Percentiles rank a stretch among this genome's conserved stretches.
These are phyloP conservation scores for Pholis gunnellus DNA, from an alignment of 2,113 vertebrate genomes.

Conservation along the genomic window DNA sequence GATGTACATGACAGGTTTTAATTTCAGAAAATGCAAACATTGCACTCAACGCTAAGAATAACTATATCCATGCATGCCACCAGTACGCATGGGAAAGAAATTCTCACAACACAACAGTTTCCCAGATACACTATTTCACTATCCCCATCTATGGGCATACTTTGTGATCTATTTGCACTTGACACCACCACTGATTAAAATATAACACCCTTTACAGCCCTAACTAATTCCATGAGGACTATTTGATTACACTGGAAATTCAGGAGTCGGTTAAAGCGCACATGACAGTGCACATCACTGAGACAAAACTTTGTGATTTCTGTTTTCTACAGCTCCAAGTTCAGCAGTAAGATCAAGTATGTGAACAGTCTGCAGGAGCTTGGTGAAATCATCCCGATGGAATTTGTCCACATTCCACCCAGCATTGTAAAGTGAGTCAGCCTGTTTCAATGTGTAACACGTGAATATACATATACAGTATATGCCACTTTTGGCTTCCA, in stretches of 20 bases:
- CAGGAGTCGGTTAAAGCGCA: background rate
- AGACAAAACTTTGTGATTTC: slow-evolving; percentile 3
- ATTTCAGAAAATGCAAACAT: background rate
- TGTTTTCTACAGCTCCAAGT: slow-evolving; percentile 88
- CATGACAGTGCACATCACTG: background rate
- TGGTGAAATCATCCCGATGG: slow-evolving; percentile 91
- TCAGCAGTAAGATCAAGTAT: slow-evolving; percentile 96
- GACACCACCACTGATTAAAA: background rate
- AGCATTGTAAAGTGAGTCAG: slow-evolving; percentile 92
- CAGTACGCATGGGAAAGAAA: background rate
- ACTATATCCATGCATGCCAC: background rate
- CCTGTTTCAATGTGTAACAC: background rate
- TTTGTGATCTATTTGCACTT: background rate
- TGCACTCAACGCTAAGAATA: background rate
- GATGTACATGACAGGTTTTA: background rate
- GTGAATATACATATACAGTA: background rate
- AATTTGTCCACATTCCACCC: slow-evolving; percentile 92
- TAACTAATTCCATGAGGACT: background rate
- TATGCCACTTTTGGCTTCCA: background rate
- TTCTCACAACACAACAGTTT: background rate
- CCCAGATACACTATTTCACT: background rate
- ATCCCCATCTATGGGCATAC: background rate
- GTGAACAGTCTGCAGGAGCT: slow-evolving; percentile 90
- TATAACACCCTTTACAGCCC: background rate
- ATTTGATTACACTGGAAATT: background rate